phyloP scores from a whole-genome alignment of 2,797 vertebrate species.

The Coracias cyanogaster region DNA sequence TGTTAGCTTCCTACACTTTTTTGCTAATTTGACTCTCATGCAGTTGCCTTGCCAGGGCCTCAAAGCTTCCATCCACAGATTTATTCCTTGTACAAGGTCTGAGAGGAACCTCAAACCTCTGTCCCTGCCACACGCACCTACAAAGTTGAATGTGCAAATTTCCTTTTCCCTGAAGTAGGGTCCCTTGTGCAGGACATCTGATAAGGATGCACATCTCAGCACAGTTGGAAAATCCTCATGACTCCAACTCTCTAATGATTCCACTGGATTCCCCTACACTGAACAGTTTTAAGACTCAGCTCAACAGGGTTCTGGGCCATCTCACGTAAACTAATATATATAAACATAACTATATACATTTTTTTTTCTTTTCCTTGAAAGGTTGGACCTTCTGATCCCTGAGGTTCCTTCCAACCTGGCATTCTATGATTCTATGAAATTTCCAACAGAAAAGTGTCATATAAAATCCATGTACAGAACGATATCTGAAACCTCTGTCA shows the following conservation, averaged over 20 bases:
- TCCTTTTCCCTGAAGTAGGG: neutral
- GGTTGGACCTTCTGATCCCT: too few relatives aligned
- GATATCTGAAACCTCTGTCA: neutral
- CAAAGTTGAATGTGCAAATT: neutral
- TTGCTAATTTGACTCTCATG: neutral
- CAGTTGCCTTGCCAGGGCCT: neutral
- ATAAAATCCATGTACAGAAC: neutral
- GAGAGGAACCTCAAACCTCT: neutral
- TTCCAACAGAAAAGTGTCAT: neutral
- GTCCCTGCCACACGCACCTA: neutral
- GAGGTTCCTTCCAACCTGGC: too few relatives aligned
- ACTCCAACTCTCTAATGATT: neutral
- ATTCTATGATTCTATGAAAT: neutral
- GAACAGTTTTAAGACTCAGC: too few relatives aligned
- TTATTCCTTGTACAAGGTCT: neutral
- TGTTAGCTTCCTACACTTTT: neutral
- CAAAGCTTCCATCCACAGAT: neutral
- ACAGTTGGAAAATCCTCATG: neutral
- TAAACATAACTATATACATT: too few relatives aligned
- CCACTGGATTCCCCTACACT: neutral
- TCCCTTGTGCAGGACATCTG: neutral
- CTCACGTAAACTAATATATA: too few relatives aligned
- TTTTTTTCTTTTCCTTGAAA: too few relatives aligned
- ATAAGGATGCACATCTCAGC: neutral
- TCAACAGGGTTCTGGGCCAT: too few relatives aligned